Evolutionary conservation across 2,113 vertebrate species (phyloP), one percentile per base, ranked within the genome.

Genomic region (Clarias gariepinus): DNA sequence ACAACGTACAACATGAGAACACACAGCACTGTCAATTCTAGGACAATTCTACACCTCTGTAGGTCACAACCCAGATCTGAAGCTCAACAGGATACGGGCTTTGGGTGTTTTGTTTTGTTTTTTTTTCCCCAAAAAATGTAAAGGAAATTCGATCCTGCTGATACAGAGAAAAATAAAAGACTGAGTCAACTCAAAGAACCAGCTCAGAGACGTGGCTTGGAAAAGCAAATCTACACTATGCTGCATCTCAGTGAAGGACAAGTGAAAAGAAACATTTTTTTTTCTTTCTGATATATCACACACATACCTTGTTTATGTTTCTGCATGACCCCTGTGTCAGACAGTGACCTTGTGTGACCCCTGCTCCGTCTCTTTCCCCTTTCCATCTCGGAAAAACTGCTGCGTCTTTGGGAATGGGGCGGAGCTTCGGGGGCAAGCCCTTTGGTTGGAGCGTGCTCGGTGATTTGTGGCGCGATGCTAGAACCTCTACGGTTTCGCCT

Each of bases 301-400:
- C 4, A 11, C 47, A 2, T 47, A 99, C 98, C 98, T 0, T 95
- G 93, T 88, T 94, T 91, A 89, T 94, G 96, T 87, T 95, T 96
- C 6, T 96, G 95, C 87, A 94, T 91, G 88, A 99, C 73, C 0
- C 96, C 97, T 13, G 98, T 98, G 90, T 99, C 98, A 0, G 98
- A 99, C 83, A 97, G 95, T 0, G 98, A 99, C 74, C 98, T 97
- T 4, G 93, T 30, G 0, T 99, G 98, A 85, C 96, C 98, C 91
- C 93, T 95, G 69, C 91, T 91, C 41, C 92, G 93, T 53, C 91
- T 89, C 0, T 92, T 90, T 0, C 90, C 92, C 0, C 88, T 95
- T 91, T 98, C 97, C 16, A 96, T 96, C 90, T 97, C 98, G 0
- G 98, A 99, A 92, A 97, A 99, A 86, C 97, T 99, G 73, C 96